A percentile compares a stretch with the other conserved stretches of the same genome.
phyloP scores from a whole-genome alignment of 2,888 invertebrate genomes.

The Quadriops clusia region DNA sequence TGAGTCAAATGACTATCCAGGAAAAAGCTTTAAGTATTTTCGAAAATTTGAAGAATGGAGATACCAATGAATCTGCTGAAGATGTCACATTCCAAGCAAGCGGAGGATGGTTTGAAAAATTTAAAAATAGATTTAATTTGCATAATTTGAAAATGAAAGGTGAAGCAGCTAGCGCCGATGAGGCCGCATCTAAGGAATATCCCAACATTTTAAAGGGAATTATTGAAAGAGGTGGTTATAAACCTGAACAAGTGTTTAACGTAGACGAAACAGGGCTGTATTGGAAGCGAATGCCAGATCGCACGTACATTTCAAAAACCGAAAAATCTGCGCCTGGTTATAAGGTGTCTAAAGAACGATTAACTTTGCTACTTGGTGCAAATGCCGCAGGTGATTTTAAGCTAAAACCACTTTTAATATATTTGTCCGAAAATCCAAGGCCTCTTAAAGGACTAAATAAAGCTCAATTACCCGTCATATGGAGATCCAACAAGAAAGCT shows the following conservation, averaged over 20 bases:
- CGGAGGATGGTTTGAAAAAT: constrained; percentile 14
- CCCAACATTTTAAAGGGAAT: constrained; percentile 4
- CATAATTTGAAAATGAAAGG: constrained; percentile 9
- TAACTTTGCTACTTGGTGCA: constrained; percentile 4
- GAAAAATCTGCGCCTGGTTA: constrained; percentile 8
- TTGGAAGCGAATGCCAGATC: constrained; percentile 14
- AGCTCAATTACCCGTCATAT: constrained; percentile 25
- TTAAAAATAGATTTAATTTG: constrained; percentile 14
- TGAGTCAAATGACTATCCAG: constrained; percentile 17
- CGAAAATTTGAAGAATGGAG: constrained; percentile 14
- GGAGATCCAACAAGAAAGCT: constrained; percentile 25
- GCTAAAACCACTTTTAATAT: constrained; percentile 27
- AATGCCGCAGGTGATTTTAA: constrained; percentile 23
- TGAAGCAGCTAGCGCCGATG: constrained; percentile 13
- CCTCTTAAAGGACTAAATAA: constrained; percentile 22
- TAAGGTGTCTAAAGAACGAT: constrained; percentile 9
- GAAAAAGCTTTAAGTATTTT: constrained; percentile 16
- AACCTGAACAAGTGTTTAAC: constrained; percentile 14
- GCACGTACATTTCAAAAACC: constrained; percentile 5
- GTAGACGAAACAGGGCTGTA: constrained; percentile 15
- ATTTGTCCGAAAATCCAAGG: constrained; percentile 26
- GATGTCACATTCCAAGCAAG: constrained; percentile 12
- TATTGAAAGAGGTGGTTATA: too few relatives aligned
- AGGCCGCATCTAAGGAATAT: constrained; percentile 7
- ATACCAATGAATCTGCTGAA: constrained; percentile 12